These are phyloP conservation scores for Halcyon leucocephala DNA, from an alignment of 2,797 vertebrate species.

Conservation along the genomic window DNA sequence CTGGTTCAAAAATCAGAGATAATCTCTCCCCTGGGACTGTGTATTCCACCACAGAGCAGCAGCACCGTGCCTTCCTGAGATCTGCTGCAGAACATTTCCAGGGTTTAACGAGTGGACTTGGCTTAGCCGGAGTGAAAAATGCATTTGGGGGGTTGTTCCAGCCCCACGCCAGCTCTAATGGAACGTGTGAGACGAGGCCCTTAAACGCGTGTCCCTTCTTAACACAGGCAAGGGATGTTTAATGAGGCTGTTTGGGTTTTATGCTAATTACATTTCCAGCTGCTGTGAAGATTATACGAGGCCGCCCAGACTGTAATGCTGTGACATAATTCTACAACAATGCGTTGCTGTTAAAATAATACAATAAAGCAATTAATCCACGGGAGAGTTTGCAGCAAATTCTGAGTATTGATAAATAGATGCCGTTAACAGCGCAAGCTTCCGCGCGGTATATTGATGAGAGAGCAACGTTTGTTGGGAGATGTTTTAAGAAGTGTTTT, in stretches of 20 bases:
- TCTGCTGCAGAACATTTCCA: not conserved
- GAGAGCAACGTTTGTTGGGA: not conserved
- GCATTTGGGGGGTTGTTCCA: not conserved
- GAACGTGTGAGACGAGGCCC: not conserved
- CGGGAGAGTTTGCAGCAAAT: not conserved
- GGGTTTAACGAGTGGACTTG: not conserved
- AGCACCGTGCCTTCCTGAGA: conserved; percentile 1
- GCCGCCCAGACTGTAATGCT: conserved; percentile 23
- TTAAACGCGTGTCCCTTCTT: conserved; percentile 19
- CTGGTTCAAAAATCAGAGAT: not conserved
- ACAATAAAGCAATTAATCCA: not conserved
- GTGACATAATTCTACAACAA: conserved; percentile 15
- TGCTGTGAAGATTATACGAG: conserved; percentile 62
- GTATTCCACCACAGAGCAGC: not conserved
- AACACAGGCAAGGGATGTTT: conserved; percentile 26
- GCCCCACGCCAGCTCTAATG: not conserved
- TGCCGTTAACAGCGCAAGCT: not conserved
- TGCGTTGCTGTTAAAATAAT: conserved; percentile 21
- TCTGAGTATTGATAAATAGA: not conserved
- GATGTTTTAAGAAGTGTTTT: conserved; percentile 9
- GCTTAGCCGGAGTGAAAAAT: conserved; percentile 2
- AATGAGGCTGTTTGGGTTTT: conserved; percentile 47
- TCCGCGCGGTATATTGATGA: not conserved
- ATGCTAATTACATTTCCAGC: conserved; percentile 71
- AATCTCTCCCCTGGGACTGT: not conserved